Conservation (phyloP, 2,888 invertebrate genomes). For the Amiota mariae region DNA sequence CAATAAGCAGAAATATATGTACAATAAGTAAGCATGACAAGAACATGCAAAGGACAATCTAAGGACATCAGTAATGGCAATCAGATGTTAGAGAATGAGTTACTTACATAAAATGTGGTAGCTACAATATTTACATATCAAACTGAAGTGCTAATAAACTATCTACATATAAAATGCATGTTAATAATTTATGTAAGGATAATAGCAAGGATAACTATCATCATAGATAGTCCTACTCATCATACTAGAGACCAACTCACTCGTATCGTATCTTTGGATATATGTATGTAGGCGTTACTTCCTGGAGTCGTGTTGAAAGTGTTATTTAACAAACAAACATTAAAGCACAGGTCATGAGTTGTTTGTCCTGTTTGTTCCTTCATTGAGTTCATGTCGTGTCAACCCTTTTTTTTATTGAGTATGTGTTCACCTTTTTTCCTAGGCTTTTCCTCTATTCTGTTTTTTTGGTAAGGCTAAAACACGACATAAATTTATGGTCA, state of each 20-base stretch:
- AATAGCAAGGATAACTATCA: conserved; percentile 53
- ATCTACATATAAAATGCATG: conserved; percentile 58
- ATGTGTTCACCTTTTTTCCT: not conserved
- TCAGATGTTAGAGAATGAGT: conserved; percentile 15
- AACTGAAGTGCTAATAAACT: conserved; percentile 67
- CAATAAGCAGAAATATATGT: conserved; percentile 36
- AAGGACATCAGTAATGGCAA: conserved; percentile 50
- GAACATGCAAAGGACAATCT: conserved; percentile 62
- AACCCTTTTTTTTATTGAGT: conserved; percentile 51
- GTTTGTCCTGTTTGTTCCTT: not conserved
- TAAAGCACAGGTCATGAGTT: conserved; percentile 16
- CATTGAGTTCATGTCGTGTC: conserved; percentile 41
- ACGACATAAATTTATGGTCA: conserved; percentile 58
- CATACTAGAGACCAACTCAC: not conserved
- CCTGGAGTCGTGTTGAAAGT: conserved; percentile 39
- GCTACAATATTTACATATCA: not conserved
- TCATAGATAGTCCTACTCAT: conserved; percentile 55
- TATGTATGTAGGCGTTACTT: conserved; percentile 35
- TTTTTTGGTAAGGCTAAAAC: conserved; percentile 35
- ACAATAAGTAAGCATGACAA: not conserved
- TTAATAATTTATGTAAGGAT: conserved; percentile 64
- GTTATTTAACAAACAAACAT: conserved; percentile 30
- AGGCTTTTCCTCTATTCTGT: conserved; percentile 29
- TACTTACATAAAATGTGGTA: conserved; percentile 27
- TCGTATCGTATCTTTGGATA: not conserved